Percentiles rank a stretch among this genome's conserved stretches.
These are phyloP conservation scores for Paraescarpia echinospica DNA, from an alignment of 1,140 invertebrate species.

Conservation along the genomic window DNA sequence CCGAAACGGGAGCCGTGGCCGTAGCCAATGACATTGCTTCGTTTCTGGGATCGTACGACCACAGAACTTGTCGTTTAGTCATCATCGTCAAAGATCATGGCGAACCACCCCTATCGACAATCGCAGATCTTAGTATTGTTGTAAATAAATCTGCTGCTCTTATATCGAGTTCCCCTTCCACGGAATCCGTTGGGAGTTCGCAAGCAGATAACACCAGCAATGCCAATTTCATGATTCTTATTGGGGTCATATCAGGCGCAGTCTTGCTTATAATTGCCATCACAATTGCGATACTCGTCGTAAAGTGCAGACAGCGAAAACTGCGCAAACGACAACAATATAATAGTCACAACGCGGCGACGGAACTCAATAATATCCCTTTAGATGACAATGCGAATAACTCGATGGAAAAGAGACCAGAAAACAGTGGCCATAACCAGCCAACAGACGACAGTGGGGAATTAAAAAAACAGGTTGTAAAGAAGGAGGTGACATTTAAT, in stretches of 20 bases:
- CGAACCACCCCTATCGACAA: neutral
- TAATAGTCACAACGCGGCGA: neutral
- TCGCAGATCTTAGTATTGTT: neutral
- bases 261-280: constrained; percentile 12
- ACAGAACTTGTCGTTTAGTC: neutral
- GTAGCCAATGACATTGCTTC: neutral
- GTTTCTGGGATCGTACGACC: neutral
- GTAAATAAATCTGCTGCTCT: constrained; percentile 12
- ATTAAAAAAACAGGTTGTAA: neutral
- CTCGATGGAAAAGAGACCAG: neutral
- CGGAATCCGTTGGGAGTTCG: neutral
- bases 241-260: neutral
- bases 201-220: neutral
- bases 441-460: neutral
- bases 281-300: neutral
- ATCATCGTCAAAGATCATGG: constrained; percentile 1
- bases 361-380: constrained; percentile 8
- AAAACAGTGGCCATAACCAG: neutral
- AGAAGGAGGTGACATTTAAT: constrained; percentile 21
- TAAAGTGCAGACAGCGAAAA: neutral
- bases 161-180: neutral
- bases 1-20: constrained; percentile 1
- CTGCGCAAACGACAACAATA: neutral
- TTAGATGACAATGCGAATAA: neutral
- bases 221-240: constrained; percentile 12